Conservation (phyloP, 2,888 invertebrate species). For the Keiferia lycopersicella region DNA sequence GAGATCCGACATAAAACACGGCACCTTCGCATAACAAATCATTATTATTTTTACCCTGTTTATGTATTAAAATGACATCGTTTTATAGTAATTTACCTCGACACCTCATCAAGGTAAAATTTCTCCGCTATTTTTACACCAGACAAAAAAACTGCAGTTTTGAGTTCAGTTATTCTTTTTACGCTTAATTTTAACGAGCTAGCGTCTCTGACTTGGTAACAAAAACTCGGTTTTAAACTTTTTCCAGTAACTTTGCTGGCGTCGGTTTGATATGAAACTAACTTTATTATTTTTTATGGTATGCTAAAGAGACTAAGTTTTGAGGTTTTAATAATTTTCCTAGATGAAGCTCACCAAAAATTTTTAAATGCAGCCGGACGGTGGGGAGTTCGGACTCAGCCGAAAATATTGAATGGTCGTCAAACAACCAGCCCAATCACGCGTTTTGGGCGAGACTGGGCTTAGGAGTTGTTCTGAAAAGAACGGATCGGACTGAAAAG, state of each 20-base stretch:
- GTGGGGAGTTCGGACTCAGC: no score
- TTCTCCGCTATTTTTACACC: constrained; percentile 8
- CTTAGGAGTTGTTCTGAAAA: no score
- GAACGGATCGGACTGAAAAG: no score
- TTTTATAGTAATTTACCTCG: no score
- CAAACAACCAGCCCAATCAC: no score
- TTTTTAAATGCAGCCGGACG: no score
- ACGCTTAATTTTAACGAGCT: constrained; percentile 5
- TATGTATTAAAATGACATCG: not conserved
- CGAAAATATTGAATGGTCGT: no score
- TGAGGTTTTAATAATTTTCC: not conserved
- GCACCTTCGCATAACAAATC: no score
- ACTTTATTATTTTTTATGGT: not conserved
- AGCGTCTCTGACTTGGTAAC: not conserved
- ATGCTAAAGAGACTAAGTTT: not conserved
- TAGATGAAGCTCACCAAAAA: not conserved
- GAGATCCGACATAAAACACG: no score
- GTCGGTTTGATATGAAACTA: constrained; percentile 1
- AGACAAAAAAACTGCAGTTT: constrained; percentile 13
- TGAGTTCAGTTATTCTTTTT: not conserved
- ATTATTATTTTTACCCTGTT: no score
- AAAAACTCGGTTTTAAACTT: not conserved
- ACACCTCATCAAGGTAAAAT: constrained; percentile 1
- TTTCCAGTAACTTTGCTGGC: not conserved
- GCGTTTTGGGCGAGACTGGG: no score